Percentiles rank a stretch among this genome's conserved stretches.
These are phyloP conservation scores for Galaxea fascicularis DNA, from an alignment of 92 coral and sea anemone species.

Conservation along the genomic window DNA sequence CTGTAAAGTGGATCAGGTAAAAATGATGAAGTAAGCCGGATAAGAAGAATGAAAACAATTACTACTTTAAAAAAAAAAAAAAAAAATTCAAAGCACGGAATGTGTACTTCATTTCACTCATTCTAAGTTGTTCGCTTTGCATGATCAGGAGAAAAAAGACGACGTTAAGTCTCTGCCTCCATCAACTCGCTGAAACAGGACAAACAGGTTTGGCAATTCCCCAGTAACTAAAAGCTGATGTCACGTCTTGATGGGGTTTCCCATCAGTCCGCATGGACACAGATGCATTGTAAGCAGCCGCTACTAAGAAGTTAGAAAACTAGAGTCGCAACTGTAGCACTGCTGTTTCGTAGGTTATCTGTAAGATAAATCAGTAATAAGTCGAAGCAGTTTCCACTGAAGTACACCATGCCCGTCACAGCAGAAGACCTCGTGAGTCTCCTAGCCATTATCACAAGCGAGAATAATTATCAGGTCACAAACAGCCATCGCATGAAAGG, in stretches of 20 bases:
- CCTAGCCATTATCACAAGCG: conserved; percentile 77
- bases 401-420: conserved; percentile 61
- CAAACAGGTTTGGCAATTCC: background rate
- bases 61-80: too few relatives aligned
- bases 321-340: background rate
- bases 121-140: too few relatives aligned
- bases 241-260: conserved; percentile 16
- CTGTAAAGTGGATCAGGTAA: too few relatives aligned
- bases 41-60: too few relatives aligned
- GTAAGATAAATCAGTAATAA: background rate
- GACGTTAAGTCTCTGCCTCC: background rate
- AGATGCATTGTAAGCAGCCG: background rate
- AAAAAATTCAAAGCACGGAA: too few relatives aligned
- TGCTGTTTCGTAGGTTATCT: background rate
- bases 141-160: too few relatives aligned
- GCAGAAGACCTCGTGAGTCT: conserved; percentile 81
- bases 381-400: background rate
- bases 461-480: conserved; percentile 61
- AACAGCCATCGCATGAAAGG: conserved; percentile 68
- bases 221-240: background rate
- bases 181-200: background rate
- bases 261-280: conserved; percentile 5
- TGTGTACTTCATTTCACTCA: too few relatives aligned
- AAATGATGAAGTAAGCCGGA: too few relatives aligned
- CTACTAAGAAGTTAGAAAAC: background rate